phyloP scores from a whole-genome alignment of 2,113 vertebrate genomes.

The Gobiocypris rarus region DNA sequence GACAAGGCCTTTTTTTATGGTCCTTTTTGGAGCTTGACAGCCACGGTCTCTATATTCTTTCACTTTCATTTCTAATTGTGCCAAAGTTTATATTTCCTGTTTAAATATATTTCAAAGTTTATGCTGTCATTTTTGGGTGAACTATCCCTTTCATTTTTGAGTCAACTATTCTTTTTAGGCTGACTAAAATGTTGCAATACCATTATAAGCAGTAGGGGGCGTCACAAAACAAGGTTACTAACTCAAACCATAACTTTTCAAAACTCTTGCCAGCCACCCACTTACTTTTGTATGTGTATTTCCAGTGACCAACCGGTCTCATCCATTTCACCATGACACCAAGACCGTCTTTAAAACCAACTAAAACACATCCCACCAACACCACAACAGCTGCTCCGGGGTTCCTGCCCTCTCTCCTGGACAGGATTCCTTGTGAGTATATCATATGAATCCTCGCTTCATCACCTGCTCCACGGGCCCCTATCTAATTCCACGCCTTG shows the following conservation, averaged over 20 bases:
- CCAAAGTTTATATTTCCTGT: no score
- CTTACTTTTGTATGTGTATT: conserved; percentile 23
- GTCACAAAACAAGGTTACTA: conserved; percentile 31
- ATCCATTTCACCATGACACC: conserved; percentile 41
- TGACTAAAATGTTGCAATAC: not conserved
- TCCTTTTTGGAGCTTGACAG: not conserved
- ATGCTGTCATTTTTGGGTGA: not conserved
- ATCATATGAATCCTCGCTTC: conserved; percentile 26
- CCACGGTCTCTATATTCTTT: no score
- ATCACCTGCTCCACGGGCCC: conserved; percentile 56
- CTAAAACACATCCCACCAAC: not conserved
- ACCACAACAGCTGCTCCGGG: not conserved
- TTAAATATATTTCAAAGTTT: no score
- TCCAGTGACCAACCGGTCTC: conserved; percentile 40
- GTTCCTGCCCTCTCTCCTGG: conserved; percentile 66
- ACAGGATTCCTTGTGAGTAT: conserved; percentile 81
- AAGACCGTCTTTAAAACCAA: conserved; percentile 19
- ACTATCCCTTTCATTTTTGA: not conserved
- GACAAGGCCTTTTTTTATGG: not conserved
- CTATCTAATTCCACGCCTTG: conserved; percentile 61
- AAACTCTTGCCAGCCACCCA: not conserved
- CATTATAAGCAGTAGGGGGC: conserved; percentile 51
- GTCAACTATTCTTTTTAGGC: conserved; percentile 8
- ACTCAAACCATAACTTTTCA: not conserved
- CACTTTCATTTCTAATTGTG: not conserved